Evolutionary conservation across 1,140 invertebrate species (phyloP).

Genomic region (Aphis gossypii): DNA sequence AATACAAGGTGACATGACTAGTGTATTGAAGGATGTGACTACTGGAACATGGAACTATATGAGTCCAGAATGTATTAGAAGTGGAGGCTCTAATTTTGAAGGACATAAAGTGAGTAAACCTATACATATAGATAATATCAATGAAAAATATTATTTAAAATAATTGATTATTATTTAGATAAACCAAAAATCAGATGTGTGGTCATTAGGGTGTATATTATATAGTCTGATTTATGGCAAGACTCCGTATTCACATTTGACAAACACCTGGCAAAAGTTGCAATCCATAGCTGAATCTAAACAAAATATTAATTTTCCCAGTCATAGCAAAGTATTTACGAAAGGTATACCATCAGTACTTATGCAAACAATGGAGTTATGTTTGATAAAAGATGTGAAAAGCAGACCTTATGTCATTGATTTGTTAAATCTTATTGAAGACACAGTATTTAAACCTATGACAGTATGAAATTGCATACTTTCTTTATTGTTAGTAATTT

Average conservation of each 20-base stretch:
- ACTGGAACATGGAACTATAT: slow-evolving; percentile 95
- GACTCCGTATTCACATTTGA: slow-evolving; percentile 90
- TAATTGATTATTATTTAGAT: slow-evolving; percentile 71
- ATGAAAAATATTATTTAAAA: background rate
- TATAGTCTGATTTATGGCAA: slow-evolving; percentile 90
- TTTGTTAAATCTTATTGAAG: slow-evolving; percentile 59
- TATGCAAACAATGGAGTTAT: slow-evolving; percentile 58
- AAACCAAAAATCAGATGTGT: slow-evolving; percentile 92
- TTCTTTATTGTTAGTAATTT: background rate
- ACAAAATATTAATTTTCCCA: slow-evolving; percentile 79
- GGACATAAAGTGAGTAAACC: slow-evolving; percentile 22
- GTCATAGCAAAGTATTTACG: slow-evolving; percentile 40
- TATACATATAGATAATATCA: background rate
- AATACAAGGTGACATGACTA: slow-evolving; percentile 87
- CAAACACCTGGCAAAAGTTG: slow-evolving; percentile 78
- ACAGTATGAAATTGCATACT: background rate
- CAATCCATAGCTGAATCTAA: slow-evolving; percentile 82
- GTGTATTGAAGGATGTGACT: slow-evolving; percentile 81
- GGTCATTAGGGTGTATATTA: slow-evolving; percentile 96
- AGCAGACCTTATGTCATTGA: slow-evolving; percentile 60
- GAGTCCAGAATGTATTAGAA: slow-evolving; percentile 88
- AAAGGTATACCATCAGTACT: slow-evolving; percentile 59
- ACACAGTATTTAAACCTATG: slow-evolving; percentile 41
- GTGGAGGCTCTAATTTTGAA: slow-evolving; percentile 62
- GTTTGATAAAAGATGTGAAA: slow-evolving; percentile 61